phyloP scores from a whole-genome alignment of 2,113 vertebrate genomes.

The Trichechus manatus region DNA sequence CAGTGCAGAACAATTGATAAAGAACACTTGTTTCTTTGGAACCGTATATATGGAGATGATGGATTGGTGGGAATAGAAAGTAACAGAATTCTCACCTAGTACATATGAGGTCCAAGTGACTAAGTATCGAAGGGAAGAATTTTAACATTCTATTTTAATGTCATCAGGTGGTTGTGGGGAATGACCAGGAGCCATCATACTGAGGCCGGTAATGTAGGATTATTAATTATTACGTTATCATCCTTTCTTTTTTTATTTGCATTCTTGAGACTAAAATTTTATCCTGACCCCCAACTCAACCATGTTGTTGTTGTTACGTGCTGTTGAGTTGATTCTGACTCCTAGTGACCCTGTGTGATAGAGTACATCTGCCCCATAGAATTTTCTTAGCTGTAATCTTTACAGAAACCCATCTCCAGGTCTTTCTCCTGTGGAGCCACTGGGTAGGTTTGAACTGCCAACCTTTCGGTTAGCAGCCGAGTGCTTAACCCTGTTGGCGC shows the following conservation, averaged over 20 bases:
- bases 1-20: background rate
- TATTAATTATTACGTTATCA: background rate
- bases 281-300: no score
- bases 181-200: background rate
- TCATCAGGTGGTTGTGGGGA: background rate
- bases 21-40: background rate
- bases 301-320: background rate
- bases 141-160: background rate
- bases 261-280: constrained; percentile 25
- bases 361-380: background rate
- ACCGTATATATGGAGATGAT: background rate
- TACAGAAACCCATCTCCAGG: background rate
- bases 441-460: background rate
- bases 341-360: background rate
- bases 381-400: background rate
- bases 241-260: background rate
- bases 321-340: background rate
- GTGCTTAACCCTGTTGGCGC: no score
- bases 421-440: background rate
- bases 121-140: background rate
- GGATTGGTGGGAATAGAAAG: background rate
- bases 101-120: background rate
- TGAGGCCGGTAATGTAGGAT: background rate
- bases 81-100: background rate
- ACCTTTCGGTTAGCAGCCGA: background rate